Percentiles rank a stretch among this genome's conserved stretches.
Conservation (phyloP, 2,888 invertebrate species). For the Hypomecis punctinalis region DNA sequence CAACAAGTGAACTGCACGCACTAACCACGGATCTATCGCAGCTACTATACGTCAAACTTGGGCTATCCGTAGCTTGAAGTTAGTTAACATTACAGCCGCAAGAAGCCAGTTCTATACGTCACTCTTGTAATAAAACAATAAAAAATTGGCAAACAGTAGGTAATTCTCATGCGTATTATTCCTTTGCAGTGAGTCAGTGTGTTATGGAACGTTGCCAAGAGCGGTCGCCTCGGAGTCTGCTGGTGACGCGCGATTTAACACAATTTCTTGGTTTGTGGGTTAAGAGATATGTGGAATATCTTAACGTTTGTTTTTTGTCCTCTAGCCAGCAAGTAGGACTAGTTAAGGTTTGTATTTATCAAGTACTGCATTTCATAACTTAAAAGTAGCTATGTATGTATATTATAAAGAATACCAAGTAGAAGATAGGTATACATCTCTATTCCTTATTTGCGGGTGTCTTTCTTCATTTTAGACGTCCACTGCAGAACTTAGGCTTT, state of each 20-base stretch:
- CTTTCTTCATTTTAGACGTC: too few relatives aligned
- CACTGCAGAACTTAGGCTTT: too few relatives aligned
- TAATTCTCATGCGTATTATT: conserved; percentile 12
- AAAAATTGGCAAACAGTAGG: conserved; percentile 17
- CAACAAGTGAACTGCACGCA: too few relatives aligned
- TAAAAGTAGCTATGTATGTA: too few relatives aligned
- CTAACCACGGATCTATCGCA: too few relatives aligned
- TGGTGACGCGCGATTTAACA: conserved; percentile 29
- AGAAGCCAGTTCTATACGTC: too few relatives aligned
- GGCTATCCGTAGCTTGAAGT: too few relatives aligned
- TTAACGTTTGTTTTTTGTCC: not conserved
- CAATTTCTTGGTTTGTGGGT: conserved; percentile 18
- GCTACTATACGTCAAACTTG: too few relatives aligned
- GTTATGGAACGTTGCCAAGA: conserved; percentile 40
- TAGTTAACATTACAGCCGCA: too few relatives aligned
- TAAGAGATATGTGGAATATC: conserved; percentile 5
- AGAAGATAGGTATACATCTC: too few relatives aligned
- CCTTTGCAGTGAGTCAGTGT: conserved; percentile 19
- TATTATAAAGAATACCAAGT: too few relatives aligned
- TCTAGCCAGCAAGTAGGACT: not conserved
- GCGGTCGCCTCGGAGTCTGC: conserved; percentile 37
- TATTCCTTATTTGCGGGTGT: too few relatives aligned
- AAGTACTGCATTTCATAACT: not conserved
- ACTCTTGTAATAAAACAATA: not conserved
- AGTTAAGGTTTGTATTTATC: not conserved